Evolutionary conservation across 2,113 vertebrate species (phyloP), one percentile per base, ranked within the genome.

Genomic region (Pycnonotus jocosus): DNA sequence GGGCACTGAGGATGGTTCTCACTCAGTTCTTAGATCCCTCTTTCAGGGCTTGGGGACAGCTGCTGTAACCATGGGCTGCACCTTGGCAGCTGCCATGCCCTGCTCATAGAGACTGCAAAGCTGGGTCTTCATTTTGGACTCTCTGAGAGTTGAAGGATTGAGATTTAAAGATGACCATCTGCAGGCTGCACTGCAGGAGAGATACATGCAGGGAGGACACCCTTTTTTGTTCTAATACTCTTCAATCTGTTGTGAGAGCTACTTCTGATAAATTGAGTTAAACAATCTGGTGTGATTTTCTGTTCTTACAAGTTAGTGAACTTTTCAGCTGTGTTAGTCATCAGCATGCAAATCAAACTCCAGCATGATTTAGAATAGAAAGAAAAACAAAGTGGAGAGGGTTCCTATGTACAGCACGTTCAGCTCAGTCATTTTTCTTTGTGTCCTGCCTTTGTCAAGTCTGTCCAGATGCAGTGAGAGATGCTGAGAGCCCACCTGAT

Each of bases 251-350:
- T 87, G 48, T 57, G 65, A 79, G 68, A 93, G 56, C 48, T 91
- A 74, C 69, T 93, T 88, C 85, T 91, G 70, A 93, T 96, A 86
- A 86, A 95, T 68, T 35, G 85, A 90, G 85, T 66, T 81, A 92
- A 96, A 94, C 90, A 96, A 93, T 96, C 93, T 96, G 96, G 76
- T 64, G 30, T 60, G 72, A 70, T 82, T 90, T 90, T 92, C 87
- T 95, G 87, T 68, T 90, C 68, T 20, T 73, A 21, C 10, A 66
- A 77, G 44, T 69, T 83, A 95, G 90, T 66, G 44, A 93, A 90
- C 47, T 80, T 91, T 78, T 69, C 3, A 1, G 64, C 70, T 86
- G 2, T 57, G 66, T 94, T 94, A 90, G 61, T 91, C 85, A 90
- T 69, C 68, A 62, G 65, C 37, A 62, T 48, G 44, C 50, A 90